phyloP scores from a whole-genome alignment of 2,888 invertebrate species.

The Dromius quadrimaculatus region DNA sequence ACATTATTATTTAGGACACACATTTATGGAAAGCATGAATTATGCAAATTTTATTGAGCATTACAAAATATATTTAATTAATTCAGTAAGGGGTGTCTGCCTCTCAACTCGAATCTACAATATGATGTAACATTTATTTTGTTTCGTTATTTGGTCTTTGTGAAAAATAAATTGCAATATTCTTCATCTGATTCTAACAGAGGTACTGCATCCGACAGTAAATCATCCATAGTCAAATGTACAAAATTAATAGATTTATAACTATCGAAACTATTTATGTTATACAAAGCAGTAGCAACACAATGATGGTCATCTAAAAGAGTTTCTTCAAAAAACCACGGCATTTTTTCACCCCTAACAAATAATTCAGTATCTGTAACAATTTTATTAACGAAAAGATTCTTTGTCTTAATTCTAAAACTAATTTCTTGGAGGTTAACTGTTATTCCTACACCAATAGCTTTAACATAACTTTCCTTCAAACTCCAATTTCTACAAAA shows the following conservation, averaged over 20 bases:
- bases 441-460: constrained; percentile 87
- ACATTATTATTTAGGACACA: constrained; percentile 35
- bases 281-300: constrained; percentile 78
- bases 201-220: constrained; percentile 71
- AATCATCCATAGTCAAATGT: constrained; percentile 71
- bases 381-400: constrained; percentile 66
- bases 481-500: constrained; percentile 94
- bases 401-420: constrained; percentile 75
- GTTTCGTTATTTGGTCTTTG: constrained; percentile 70
- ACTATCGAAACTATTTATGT: constrained; percentile 55
- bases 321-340: constrained; percentile 89
- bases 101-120: too few species aligned
- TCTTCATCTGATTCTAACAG: constrained; percentile 68
- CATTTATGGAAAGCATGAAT: constrained; percentile 19
- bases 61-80: constrained; percentile 4
- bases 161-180: constrained; percentile 72
- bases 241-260: constrained; percentile 65
- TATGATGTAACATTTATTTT: too few species aligned
- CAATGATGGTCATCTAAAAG: constrained; percentile 81
- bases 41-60: background rate
- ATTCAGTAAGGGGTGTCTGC: too few species aligned
- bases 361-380: constrained; percentile 76
- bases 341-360: constrained; percentile 70
- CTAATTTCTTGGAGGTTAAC: constrained; percentile 81
- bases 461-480: constrained; percentile 95